Evolutionary conservation across 2,888 invertebrate genomes (phyloP), one percentile per base, ranked within the genome.

Genomic region (Himalopsyche tibetana): DNA sequence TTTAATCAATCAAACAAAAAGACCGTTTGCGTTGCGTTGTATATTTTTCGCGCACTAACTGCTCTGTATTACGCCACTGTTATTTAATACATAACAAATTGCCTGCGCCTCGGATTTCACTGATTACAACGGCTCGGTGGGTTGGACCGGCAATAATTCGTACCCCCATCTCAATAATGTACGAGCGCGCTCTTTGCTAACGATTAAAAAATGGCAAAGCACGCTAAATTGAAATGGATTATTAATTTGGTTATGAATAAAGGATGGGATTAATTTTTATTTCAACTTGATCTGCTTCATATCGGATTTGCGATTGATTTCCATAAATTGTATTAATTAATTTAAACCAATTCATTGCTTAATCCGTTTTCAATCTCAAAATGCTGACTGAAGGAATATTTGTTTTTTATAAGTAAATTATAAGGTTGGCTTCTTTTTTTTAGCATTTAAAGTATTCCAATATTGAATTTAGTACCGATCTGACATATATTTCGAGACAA

Each of bases 1-100:
- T 88, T 88, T 88, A 88, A 88, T 88, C 88, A 88, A 88, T 88
- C 88, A 88, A 88, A 86, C 87, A 83, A 86, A 84, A 83, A 87
- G 87, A 87, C 86, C 84, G 45, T 74, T 40, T 84, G 55, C 45
- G 45, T 55, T 82, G 74, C 83, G 36, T 45, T 45, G 42, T 69
- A 51, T 40, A 63, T 79, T 69, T 82, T 84, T 84, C 81, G 63
- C 63, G 63, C 19, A 63, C 80, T 82, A 82, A 28, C 84, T 69
- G 55, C 56, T 82, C 81, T 86, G 83, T 86, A 84, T 36, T 69
- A 38, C 45, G 80, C 19, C 36, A 51, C 69, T 63, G 84, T 87
- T 87, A 86, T 86, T 87, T 87, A 87, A 87, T 87, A 87, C 84
- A 56, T 81, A 87, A 85, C 69, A 87, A 81, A 83, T 85, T 63